Evolutionary conservation across 2,888 invertebrate genomes (phyloP).

Genomic region (Cryptophagus acutangulus): DNA sequence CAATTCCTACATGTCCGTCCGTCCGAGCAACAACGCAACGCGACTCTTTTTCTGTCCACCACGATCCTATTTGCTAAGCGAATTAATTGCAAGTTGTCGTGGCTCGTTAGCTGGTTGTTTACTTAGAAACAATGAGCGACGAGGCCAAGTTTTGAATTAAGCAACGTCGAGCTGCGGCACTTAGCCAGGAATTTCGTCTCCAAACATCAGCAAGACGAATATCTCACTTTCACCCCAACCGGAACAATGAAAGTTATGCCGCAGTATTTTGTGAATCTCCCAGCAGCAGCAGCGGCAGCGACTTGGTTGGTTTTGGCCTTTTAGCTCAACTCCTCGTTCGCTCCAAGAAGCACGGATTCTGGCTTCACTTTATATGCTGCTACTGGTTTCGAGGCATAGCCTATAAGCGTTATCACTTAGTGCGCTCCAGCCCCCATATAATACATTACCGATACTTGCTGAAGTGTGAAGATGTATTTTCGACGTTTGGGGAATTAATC

Average conservation of each 20-base stretch:
- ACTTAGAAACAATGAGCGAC: constrained; percentile 12
- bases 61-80: no score
- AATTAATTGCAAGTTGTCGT: constrained; percentile 6
- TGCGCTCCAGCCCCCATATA: constrained; percentile 31
- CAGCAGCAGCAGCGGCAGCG: no score
- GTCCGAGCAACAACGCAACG: no score
- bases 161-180: constrained; percentile 17
- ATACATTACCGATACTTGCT: constrained; percentile 46
- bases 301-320: constrained; percentile 25
- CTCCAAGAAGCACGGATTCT: constrained; percentile 39
- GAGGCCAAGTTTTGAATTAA: constrained; percentile 10
- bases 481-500: constrained; percentile 39
- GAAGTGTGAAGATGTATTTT: constrained; percentile 47
- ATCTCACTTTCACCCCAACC: constrained; percentile 43
- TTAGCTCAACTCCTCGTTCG: constrained; percentile 32
- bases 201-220: constrained; percentile 35
- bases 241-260: constrained; percentile 44
- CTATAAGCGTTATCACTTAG: constrained; percentile 43
- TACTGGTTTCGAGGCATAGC: constrained; percentile 39
- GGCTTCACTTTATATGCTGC: constrained; percentile 38
- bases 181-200: constrained; percentile 40
- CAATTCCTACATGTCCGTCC: no score
- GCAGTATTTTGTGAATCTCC: constrained; percentile 42
- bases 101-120: constrained; percentile 15
- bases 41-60: no score